Base-by-base conservation (phyloP, 2,888 invertebrate genomes). In the Reticulitermes lucifugus region DNA sequence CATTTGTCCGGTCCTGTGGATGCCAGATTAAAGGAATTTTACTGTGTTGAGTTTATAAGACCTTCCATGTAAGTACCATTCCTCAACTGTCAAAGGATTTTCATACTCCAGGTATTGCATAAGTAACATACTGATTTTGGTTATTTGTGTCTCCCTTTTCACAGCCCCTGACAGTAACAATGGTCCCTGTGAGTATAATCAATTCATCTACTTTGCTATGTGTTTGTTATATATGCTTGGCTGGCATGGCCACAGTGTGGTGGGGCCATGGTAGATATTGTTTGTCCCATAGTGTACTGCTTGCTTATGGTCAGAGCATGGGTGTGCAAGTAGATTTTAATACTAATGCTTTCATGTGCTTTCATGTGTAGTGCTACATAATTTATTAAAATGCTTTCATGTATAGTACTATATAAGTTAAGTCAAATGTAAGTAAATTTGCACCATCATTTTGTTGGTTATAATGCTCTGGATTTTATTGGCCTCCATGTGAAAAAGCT, bases 131-230 rank as follows among this genome's bases (percentile, higher is more conserved):
- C 86, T 87, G 87, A 87, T 87, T 51, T 59, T 79, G 59, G 85
- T 86, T 84, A 86, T 87, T 87, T 87, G 85, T 87, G 85, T 86
- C 86, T 86, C 86, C 87, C 85, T 94, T 93, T 94, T 93, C 94
- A 94, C 96, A 96, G 96, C 96, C 92, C 95, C 95, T 92, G 95
- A 95, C 94, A 94, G 95, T 94, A 95, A 95, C 94, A 95, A 95
- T 94, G 95, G 95, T 92, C 95, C 96, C 93, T 96, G 96, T 96
- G 95, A 96, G 96, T 96, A 96, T 94, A 89, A 86, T 87, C 87
- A 87, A 86, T 87, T 87, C 85, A 84, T 86, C 85, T 85, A 85
- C 83, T 86, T 86, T 83, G 84, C 71, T 85, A 75, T 85, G 82
- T 87, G 82, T 87, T 84, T 87, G 83, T 87, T 87, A 84, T 86